phyloP scores from a whole-genome alignment of 2,797 vertebrate species.

The Anguilla marmorata region DNA sequence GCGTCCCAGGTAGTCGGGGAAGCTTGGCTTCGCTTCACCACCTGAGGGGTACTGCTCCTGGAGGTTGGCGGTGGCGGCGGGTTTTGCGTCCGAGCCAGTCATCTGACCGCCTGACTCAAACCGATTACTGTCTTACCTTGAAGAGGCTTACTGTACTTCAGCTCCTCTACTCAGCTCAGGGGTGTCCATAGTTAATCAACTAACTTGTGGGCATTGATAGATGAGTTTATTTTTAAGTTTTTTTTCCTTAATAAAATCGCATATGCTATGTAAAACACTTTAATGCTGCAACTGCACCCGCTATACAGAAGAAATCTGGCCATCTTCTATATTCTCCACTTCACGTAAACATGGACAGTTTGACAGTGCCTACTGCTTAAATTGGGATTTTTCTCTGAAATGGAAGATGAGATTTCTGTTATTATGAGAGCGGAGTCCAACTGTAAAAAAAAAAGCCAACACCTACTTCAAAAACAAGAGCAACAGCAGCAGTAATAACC shows the following conservation, averaged over 20 bases:
- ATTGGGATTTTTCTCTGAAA: neutral
- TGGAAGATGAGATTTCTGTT: neutral
- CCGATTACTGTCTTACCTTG: neutral
- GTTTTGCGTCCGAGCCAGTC: neutral
- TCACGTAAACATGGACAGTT: neutral
- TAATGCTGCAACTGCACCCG: neutral
- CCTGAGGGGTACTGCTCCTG: neutral
- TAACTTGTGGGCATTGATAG: neutral
- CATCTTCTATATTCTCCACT: neutral
- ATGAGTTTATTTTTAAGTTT: neutral
- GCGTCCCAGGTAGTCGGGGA: neutral
- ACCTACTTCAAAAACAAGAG: neutral
- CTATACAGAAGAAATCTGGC: neutral
- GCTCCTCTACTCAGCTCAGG: neutral
- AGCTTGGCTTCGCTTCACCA: neutral
- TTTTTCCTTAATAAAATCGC: neutral
- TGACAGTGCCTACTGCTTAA: constrained; percentile 8
- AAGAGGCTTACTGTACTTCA: neutral
- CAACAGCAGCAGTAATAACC: neutral
- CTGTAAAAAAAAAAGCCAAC: neutral
- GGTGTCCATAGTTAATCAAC: neutral
- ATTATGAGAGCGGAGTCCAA: neutral
- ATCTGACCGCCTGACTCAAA: neutral
- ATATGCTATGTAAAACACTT: neutral
- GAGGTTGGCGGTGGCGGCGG: neutral